Base-by-base conservation (phyloP, 2,888 invertebrate species). In the Strigamia crassipes region DNA sequence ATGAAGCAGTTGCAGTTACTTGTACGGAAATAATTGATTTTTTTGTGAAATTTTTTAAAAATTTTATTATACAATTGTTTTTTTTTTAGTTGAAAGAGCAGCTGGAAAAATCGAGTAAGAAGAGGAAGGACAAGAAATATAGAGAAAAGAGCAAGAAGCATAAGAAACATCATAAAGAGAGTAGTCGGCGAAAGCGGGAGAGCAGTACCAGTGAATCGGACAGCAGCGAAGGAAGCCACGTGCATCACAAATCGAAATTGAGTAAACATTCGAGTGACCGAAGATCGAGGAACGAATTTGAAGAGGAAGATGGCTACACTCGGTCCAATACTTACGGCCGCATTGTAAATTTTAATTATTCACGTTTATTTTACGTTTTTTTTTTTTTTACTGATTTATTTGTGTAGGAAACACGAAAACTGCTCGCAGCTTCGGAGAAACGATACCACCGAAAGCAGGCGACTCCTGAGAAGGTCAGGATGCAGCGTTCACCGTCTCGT, bases 1-100 rank as follows among this genome's bases (percentile, higher is more conserved):
- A 89, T 98, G 84, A 96, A 95, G 84, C 93, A 94, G 86, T 89
- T 98, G 0, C 92, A 96, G 85, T 92, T 94, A 86, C 90, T 96
- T 86, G 91, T 96, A 83, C 83, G 84, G 5, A 46, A 46, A n/a
- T 46, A n/a, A 10, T 38, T 38, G 5, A 13, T 46, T 3, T 46
- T 13, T 46, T 46, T 46, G 15, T 13, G 1, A 8, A 46, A 46
- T 46, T 13, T 46, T 8, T 8, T 46, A 10, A 46, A 2, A 10
- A 46, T 46, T 38, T 6, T 38, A 46, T 46, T 46, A 12, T 46
- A 13, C 1, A 46, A 8, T 27, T 73, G 34, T 73, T 73, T 31
- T 27, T 73, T 3, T 73, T 73, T 31, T 15, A 73, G 73, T 88
- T 94, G 0, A 91, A 91, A 86, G 90, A 90, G 83, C 88, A 90